Base-by-base conservation (phyloP, 2,888 invertebrate species). In the Lithosia quadra region DNA sequence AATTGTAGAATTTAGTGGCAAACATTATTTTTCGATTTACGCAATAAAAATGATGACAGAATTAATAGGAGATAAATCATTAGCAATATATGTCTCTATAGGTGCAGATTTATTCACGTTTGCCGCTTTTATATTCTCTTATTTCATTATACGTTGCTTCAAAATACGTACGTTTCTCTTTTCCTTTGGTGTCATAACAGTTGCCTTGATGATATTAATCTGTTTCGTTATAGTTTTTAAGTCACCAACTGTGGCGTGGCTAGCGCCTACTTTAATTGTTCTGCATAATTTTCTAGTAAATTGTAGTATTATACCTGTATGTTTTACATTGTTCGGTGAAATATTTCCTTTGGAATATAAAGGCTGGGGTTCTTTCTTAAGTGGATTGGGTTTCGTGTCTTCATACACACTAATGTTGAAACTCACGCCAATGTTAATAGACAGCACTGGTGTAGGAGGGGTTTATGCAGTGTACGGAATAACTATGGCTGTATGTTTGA, bases 261-360 rank as follows among this genome's bases (percentile, higher is more conserved):
- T 63, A 11, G 33, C 53, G 5, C 34, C 55, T 9, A 5, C 34
- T 21, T 63, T 63, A 53, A 55, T 63, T 55, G n/a, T 55, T 21
- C 11, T 63, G 7, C 13, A 33, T 33, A 53, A 34, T 63, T 55
- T 55, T 34, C 33, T 63, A 5, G 33, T 49, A 53, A 53, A 63
- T 39, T 8, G 43, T 49, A 28, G 62, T 33, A n/a, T 63, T 55
- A 63, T 49, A 63, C 63, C 63, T 10, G 63, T 63, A 33, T 33
- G 55, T 34, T 55, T 13, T 15, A 34, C 63, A 18, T 13, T 55
- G 9, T 53, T 63, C 8, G 63, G 63, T 11, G 55, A 62, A 62
- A n/a, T 62, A 18, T 62, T 49, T 24, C 62, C 62, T 11, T 62
- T 62, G 15, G 62, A 62, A 28, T 49, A 62, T 21, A 62, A 62